A percentile compares a stretch with the other conserved stretches of the same genome.
Conservation (phyloP, 2,113 vertebrate genomes). For the Syngnathoides biaculeatus region DNA sequence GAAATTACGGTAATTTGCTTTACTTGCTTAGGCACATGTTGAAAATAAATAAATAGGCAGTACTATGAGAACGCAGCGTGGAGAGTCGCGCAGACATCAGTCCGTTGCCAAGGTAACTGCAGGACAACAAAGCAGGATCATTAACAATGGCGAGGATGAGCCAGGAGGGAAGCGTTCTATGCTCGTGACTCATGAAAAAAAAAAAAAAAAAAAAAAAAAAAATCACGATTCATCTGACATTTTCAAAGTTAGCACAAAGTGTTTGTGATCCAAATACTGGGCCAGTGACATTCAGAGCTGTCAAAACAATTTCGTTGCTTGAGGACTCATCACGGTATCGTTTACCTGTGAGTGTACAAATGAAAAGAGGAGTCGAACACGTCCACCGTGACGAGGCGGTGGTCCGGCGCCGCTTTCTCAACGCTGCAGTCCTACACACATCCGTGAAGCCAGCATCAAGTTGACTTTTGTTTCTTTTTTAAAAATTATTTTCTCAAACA, state of each 20-base stretch:
- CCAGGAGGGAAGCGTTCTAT: not conserved
- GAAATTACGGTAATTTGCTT: too few species aligned
- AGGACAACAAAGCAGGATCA: conserved; percentile 2
- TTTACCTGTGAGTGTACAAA: conserved; percentile 91
- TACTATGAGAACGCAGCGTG: conserved; percentile 80
- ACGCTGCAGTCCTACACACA: conserved; percentile 59
- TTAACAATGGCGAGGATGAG: not conserved
- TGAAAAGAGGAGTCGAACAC: conserved; percentile 88
- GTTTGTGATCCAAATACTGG: not conserved
- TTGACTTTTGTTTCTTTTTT: not conserved
- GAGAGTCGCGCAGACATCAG: conserved; percentile 89
- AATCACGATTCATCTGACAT: not conserved
- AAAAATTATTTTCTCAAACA: not conserved
- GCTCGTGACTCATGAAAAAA: conserved; percentile 2
- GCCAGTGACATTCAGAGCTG: not conserved
- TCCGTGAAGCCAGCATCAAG: too few species aligned
- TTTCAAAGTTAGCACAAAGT: not conserved
- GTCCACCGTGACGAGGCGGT: conserved; percentile 82
- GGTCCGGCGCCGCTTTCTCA: conserved; percentile 76
- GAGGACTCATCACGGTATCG: not conserved
- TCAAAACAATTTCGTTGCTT: not conserved
- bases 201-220: too few species aligned
- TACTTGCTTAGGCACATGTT: too few species aligned
- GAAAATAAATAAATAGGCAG: conserved; percentile 3
- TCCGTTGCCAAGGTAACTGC: conserved; percentile 92